These are phyloP conservation scores for Ptiloglossa arizonensis DNA, from an alignment of 1,140 invertebrate species.

Conservation along the genomic window DNA sequence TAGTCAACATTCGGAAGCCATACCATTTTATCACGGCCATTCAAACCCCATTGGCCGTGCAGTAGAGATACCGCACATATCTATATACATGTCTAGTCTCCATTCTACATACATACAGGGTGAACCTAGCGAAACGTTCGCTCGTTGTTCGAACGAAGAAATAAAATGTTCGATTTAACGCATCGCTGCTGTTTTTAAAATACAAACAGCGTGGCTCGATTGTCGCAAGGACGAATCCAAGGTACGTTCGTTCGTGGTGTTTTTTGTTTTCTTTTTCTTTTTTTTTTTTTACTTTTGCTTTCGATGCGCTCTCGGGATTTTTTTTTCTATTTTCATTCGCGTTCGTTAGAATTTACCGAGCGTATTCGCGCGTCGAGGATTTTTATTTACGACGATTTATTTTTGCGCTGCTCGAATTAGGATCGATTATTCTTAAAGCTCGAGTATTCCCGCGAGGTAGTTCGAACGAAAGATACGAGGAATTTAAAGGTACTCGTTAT, in stretches of 20 bases:
- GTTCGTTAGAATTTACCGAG: no score
- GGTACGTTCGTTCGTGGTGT: neutral
- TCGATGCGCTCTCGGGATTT: no score
- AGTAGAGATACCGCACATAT: constrained; percentile 80
- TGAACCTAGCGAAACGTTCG: constrained; percentile 57
- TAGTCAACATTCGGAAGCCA: constrained; percentile 82
- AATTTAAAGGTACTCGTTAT: no score
- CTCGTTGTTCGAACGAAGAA: constrained; percentile 26
- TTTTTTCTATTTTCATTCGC: no score
- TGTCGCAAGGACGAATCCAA: constrained; percentile 14
- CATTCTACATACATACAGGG: constrained; percentile 71
- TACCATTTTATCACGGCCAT: constrained; percentile 81
- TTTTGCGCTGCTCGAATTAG: no score
- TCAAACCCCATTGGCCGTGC: constrained; percentile 82
- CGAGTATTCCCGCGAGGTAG: no score
- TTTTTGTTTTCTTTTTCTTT: no score
- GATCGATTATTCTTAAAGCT: no score
- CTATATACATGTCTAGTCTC: constrained; percentile 74
- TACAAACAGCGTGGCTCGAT: constrained; percentile 1
- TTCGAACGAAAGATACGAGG: no score
- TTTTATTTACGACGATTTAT: no score
- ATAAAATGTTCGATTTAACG: constrained; percentile 45
- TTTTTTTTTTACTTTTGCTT: no score
- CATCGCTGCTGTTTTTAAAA: constrained; percentile 23
- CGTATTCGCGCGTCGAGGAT: no score